Conservation (phyloP, 2,113 vertebrate genomes). For the Phalacrocorax pelagicus region DNA sequence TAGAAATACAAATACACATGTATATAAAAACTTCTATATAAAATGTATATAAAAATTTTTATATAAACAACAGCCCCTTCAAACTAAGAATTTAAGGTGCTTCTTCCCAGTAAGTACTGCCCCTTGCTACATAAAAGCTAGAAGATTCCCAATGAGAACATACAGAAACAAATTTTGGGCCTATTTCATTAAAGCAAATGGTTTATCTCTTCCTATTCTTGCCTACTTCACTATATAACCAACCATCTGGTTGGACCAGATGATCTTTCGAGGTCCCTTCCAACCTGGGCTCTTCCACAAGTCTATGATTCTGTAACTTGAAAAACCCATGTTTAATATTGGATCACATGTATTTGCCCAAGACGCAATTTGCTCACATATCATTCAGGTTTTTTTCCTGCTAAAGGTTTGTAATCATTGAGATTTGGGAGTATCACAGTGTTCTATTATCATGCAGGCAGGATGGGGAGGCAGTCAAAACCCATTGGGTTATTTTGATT, state of each 20-base stretch:
- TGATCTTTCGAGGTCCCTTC: not conserved
- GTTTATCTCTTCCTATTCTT: conserved; percentile 5
- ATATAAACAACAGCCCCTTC: not conserved
- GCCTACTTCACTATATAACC: not conserved
- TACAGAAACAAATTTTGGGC: not conserved
- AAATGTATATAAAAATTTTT: not conserved
- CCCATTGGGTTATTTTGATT: not conserved
- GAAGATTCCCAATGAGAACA: not conserved
- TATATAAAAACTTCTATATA: not conserved
- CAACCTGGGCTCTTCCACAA: not conserved
- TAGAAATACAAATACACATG: not conserved
- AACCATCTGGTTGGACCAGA: conserved; percentile 29
- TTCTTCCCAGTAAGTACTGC: not conserved
- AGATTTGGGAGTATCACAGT: not conserved
- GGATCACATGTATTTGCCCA: not conserved
- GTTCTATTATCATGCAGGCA: not conserved
- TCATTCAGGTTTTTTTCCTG: not conserved
- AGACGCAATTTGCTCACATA: not conserved
- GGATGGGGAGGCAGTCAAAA: not conserved
- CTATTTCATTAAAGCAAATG: not conserved
- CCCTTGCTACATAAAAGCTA: not conserved
- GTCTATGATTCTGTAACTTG: not conserved
- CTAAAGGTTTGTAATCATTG: not conserved
- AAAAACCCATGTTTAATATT: not conserved
- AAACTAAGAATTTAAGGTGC: not conserved